A percentile compares a stretch with the other conserved stretches of the same genome.
Conservation (phyloP, 2,797 vertebrate species). For the Potorous gilbertii region DNA sequence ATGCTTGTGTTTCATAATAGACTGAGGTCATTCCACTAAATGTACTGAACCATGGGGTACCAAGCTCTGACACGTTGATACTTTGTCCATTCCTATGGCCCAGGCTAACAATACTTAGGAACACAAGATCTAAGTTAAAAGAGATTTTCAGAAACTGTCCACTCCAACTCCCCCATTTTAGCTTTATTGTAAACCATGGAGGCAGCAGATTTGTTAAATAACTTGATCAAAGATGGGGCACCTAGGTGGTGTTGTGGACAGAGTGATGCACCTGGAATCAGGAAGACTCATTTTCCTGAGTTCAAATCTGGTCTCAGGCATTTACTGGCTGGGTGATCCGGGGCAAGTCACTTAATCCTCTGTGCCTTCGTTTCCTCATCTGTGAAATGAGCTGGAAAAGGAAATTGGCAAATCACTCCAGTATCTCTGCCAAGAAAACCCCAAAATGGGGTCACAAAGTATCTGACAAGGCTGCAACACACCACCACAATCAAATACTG, state of each 20-base stretch:
- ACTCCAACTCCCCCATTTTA: background rate
- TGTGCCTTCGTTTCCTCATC: background rate
- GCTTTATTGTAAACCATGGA: background rate
- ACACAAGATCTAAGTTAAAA: background rate
- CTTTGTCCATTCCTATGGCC: background rate
- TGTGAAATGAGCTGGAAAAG: background rate
- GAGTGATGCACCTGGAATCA: background rate
- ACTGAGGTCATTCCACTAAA: background rate
- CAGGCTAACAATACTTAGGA: background rate
- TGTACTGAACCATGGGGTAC: background rate
- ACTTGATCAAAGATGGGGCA: background rate
- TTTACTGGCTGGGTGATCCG: too few relatives aligned
- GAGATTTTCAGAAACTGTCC: background rate
- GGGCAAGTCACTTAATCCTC: too few relatives aligned
- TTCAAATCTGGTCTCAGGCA: background rate
- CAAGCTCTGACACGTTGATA: background rate
- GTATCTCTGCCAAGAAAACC: too few relatives aligned
- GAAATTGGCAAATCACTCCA: too few relatives aligned
- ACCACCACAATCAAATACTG: background rate
- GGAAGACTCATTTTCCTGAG: background rate
- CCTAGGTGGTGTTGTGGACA: accelerated
- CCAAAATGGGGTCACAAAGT: background rate
- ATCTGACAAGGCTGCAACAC: background rate
- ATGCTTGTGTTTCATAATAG: background rate
- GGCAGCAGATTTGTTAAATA: background rate